Conservation (phyloP, 1,140 invertebrate species). For the Eumaeus atala region DNA sequence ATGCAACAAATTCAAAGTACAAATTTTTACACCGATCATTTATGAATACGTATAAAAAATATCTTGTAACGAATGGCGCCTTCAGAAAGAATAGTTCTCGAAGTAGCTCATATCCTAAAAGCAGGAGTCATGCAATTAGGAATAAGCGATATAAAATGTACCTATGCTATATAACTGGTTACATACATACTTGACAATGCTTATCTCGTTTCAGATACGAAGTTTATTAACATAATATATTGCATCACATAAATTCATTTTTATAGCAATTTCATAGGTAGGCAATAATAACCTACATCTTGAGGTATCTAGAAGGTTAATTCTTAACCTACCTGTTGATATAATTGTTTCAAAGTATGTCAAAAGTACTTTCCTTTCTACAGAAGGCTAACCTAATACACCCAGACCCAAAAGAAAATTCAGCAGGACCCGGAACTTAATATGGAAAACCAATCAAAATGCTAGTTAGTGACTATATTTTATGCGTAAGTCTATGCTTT, state of each 20-base stretch:
- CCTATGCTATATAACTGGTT: too few species aligned
- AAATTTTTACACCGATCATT: background rate
- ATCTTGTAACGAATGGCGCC: background rate
- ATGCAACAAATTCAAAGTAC: conserved; percentile 1
- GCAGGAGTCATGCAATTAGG: conserved; percentile 1
- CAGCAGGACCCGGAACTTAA: too few species aligned
- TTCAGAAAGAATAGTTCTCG: background rate
- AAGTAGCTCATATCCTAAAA: background rate
- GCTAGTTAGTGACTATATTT: too few species aligned
- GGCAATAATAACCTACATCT: too few species aligned
- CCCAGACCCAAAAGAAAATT: too few species aligned
- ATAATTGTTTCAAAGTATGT: too few species aligned
- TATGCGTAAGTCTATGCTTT: too few species aligned
- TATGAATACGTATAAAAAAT: background rate
- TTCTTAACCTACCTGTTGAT: too few species aligned
- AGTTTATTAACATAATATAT: background rate
- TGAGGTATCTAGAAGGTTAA: too few species aligned
- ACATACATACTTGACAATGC: conserved; percentile 8
- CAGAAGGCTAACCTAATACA: too few species aligned
- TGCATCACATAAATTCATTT: conserved; percentile 6
- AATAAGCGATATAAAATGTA: background rate
- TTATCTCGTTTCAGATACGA: conserved; percentile 1
- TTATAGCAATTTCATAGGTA: background rate
- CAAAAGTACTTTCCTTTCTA: too few species aligned
- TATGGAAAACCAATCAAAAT: too few species aligned